Base-by-base conservation (phyloP, 2,888 invertebrate genomes). In the Eupithecia abbreviata region DNA sequence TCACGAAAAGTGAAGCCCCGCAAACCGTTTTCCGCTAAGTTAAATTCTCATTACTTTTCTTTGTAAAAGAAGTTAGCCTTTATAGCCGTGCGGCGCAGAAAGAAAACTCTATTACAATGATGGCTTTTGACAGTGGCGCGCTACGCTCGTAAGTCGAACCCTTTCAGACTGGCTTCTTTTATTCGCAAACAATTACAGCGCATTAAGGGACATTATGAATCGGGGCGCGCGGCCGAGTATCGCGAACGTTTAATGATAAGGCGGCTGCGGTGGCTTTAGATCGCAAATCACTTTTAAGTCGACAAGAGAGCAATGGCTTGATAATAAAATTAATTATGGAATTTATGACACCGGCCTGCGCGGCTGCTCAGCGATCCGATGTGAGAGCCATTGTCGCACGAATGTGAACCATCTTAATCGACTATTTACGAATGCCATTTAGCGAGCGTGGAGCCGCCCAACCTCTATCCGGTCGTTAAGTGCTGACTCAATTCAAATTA, bases 41-140 rank as follows among this genome's bases (percentile, higher is more conserved):
- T 93, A 91, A 90, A 91, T 92, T 93, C 93, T 93, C 93, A 93
- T 94, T 94, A 93, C 92, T 90, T 93, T 92, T 90, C 91, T 92
- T 87, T 90, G 91, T 90, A 91, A 90, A 91, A 89, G 86, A 90
- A 92, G 92, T 93, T 93, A 91, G 90, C 92, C 90, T 92, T 92
- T 91, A 91, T 91, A 91, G 91, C 88, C 88, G 85, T 85, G 87
- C 86, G 84, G 87, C 87, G 89, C 88, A 89, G 88, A 88, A 89
- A 90, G 91, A 90, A 91, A 93, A 92, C 89, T 93, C 89, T 90
- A 91, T 92, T 90, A 93, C 91, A 92, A 90, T 88, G 89, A 90
- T 90, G 92, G 88, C 91, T 90, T 93, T 93, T 91, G 90, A 90
- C 89, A 88, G 84, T 84, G 87, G 82, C 85, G 85, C 86, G 86